Percentiles rank a stretch among this genome's conserved stretches.
Evolutionary conservation across 2,113 vertebrate species (phyloP).

Genomic region (Desmodus rotundus): DNA sequence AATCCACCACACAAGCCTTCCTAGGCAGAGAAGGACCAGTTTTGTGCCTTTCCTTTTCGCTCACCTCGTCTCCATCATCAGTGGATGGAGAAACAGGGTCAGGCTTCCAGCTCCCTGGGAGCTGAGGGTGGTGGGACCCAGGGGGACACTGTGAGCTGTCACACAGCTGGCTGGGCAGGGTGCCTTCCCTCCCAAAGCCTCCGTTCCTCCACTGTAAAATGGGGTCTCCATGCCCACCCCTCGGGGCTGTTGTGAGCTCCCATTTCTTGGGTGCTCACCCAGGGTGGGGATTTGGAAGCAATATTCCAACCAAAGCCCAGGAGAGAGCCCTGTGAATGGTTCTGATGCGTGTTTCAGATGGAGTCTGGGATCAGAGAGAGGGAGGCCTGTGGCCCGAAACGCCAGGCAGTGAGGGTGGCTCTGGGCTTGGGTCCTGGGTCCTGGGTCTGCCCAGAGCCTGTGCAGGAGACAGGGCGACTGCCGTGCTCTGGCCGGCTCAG

Average conservation of each 20-base stretch:
- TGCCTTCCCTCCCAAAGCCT: background rate
- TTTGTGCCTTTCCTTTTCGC: rapidly evolving
- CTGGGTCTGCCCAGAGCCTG: background rate
- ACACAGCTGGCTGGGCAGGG: background rate
- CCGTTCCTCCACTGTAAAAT: background rate
- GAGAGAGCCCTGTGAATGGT: no score
- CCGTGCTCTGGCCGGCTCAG: background rate
- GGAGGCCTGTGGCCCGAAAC: rapidly evolving
- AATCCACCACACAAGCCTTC: rapidly evolving
- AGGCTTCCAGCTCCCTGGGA: background rate
- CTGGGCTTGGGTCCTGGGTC: background rate
- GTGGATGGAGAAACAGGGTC: background rate
- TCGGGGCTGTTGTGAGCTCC: background rate
- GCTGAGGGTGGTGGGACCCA: background rate
- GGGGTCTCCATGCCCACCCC: background rate
- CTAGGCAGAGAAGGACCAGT: rapidly evolving
- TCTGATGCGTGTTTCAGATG: background rate
- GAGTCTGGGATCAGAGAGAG: background rate
- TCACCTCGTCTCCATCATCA: rapidly evolving
- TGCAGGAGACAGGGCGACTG: background rate
- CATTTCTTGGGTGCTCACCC: background rate
- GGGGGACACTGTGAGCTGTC: background rate
- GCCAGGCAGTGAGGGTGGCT: background rate
- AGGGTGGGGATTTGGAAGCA: background rate
- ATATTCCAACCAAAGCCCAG: background rate